These are phyloP conservation scores for Capreolus pygargus DNA, from an alignment of 2,113 vertebrate species.

Conservation along the genomic window DNA sequence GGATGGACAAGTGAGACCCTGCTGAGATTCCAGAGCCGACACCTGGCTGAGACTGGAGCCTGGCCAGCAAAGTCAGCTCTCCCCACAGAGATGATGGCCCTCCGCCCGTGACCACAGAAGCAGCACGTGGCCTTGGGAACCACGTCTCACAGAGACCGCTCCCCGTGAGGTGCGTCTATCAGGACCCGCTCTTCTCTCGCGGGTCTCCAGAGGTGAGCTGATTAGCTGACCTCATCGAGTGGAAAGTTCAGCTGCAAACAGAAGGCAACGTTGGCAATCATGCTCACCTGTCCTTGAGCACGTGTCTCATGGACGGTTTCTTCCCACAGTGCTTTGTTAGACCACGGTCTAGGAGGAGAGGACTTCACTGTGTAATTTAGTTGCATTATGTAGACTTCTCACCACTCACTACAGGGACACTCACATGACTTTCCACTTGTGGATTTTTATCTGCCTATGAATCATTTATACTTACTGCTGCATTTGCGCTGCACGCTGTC, in stretches of 20 bases:
- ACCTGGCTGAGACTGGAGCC: not conserved
- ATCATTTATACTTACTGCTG: not conserved
- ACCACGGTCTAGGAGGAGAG: accelerated
- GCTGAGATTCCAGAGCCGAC: accelerated
- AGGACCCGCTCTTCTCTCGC: not conserved
- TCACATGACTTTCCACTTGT: accelerated
- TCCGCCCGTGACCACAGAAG: not conserved
- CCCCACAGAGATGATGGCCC: accelerated
- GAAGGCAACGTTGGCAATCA: accelerated
- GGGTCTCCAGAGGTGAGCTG: accelerated
- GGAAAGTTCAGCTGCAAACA: not conserved
- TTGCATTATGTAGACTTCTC: accelerated
- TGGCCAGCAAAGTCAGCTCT: too few species aligned
- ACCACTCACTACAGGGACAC: not conserved
- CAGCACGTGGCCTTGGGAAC: accelerated
- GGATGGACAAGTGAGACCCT: too few species aligned
- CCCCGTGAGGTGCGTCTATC: accelerated
- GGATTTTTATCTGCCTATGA: not conserved
- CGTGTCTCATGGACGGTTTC: accelerated
- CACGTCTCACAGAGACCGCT: accelerated
- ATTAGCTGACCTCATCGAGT: too few species aligned
- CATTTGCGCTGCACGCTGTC: too few species aligned
- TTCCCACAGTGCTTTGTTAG: accelerated
- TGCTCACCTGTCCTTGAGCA: accelerated
- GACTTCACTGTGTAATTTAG: too few species aligned